These are phyloP conservation scores for Spinus olivaceus DNA, from an alignment of 2,797 vertebrate species.

Conservation along the genomic window DNA sequence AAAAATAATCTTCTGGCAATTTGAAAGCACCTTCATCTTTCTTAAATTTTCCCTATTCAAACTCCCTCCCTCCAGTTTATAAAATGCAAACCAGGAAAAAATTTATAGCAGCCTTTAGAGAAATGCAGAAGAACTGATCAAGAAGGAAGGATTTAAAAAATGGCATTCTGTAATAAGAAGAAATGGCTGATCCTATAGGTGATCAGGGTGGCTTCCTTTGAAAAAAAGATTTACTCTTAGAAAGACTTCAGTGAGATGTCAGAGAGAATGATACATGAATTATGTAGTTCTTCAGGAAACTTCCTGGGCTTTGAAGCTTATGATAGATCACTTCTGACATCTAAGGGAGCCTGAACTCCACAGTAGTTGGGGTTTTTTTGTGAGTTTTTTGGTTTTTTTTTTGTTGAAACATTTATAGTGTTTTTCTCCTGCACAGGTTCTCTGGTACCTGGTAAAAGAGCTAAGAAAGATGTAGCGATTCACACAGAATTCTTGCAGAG, in stretches of 20 bases:
- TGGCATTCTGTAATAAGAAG: not conserved
- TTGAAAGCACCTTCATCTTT: not conserved
- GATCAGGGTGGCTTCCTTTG: not conserved
- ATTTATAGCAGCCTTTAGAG: not conserved
- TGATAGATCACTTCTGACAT: constrained; percentile 6
- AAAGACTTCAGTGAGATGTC: not conserved
- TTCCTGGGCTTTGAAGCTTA: not conserved
- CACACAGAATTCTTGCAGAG: not conserved
- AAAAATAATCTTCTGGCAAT: not conserved
- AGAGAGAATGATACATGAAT: not conserved
- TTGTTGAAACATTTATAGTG: not conserved
- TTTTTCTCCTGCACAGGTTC: not conserved
- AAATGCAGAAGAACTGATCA: not conserved
- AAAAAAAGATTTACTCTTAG: not conserved
- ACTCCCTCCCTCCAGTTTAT: not conserved
- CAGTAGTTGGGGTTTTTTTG: not conserved
- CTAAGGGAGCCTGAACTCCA: not conserved
- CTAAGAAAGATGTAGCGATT: not conserved
- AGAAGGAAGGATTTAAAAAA: not conserved
- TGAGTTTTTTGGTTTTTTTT: not conserved
- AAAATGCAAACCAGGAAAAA: not conserved
- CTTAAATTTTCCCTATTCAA: not conserved
- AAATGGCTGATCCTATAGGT: not conserved
- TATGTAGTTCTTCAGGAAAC: not conserved
- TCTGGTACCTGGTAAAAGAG: not conserved